These are phyloP conservation scores for pig (Sus scrofa) DNA, from an alignment of 2,113 vertebrate species.

Conservation along the genomic window T2T-Sscrofa CM000826.6:24729001-24729500, in stretches of 20 bases:
- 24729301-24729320: neutral
- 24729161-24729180: neutral
- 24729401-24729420: neutral
- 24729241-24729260: neutral
- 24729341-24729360: neutral
- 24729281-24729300: neutral
- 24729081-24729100: neutral
- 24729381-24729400: neutral
- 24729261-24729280: neutral
- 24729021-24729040: constrained; percentile 57
- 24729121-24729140: neutral
- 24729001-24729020: constrained; percentile 9
- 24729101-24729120: neutral
- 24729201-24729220: neutral
- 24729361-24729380: neutral
- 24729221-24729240: neutral
- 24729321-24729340: neutral
- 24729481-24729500: too few species aligned
- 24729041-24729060: constrained; percentile 36
- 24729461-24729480: neutral
- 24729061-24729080: constrained; percentile 29
- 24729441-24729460: neutral
- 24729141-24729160: constrained; percentile 4
- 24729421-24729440: neutral
- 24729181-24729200: neutral